These are phyloP conservation scores for Elephantulus edwardii DNA, from an alignment of 2,113 vertebrate genomes.

Conservation along the genomic window DNA sequence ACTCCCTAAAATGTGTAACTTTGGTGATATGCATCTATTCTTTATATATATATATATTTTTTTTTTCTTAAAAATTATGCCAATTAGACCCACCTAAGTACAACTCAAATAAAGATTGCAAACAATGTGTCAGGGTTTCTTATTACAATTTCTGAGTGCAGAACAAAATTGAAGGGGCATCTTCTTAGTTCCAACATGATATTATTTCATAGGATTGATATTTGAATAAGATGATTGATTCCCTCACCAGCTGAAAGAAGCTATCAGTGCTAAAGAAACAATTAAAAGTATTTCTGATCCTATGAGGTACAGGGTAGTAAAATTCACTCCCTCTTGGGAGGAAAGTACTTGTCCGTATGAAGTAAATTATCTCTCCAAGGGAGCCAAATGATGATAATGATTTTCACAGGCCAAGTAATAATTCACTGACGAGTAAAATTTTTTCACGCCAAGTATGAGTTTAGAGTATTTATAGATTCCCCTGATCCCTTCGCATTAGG, in stretches of 20 bases:
- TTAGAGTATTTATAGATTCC: constrained; percentile 73
- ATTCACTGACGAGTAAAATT: constrained; percentile 73
- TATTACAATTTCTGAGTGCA: constrained; percentile 30
- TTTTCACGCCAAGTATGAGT: constrained; percentile 69
- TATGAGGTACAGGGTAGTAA: constrained; percentile 57
- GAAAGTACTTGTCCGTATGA: constrained; percentile 73
- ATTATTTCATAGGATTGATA: constrained; percentile 70
- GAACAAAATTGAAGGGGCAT: constrained; percentile 54
- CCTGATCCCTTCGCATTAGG: constrained; percentile 64
- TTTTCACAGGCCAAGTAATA: constrained; percentile 76
- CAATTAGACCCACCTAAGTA: constrained; percentile 30
- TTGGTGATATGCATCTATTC: neutral
- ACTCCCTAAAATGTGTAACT: no score
- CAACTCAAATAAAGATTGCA: constrained; percentile 11
- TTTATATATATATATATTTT: no score
- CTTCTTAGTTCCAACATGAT: constrained; percentile 67
- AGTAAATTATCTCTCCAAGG: constrained; percentile 79
- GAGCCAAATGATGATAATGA: constrained; percentile 76
- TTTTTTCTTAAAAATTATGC: constrained; percentile 19
- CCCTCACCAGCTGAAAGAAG: constrained; percentile 69
- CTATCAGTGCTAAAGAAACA: constrained; percentile 71
- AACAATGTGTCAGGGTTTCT: constrained; percentile 34
- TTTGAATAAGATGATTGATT: constrained; percentile 77
- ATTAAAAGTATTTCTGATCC: constrained; percentile 75
- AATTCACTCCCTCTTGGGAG: constrained; percentile 69